Percentiles rank a stretch among this genome's conserved stretches.
Evolutionary conservation across 2,888 invertebrate genomes (phyloP).

Genomic region (Eubasilissa splendida): DNA sequence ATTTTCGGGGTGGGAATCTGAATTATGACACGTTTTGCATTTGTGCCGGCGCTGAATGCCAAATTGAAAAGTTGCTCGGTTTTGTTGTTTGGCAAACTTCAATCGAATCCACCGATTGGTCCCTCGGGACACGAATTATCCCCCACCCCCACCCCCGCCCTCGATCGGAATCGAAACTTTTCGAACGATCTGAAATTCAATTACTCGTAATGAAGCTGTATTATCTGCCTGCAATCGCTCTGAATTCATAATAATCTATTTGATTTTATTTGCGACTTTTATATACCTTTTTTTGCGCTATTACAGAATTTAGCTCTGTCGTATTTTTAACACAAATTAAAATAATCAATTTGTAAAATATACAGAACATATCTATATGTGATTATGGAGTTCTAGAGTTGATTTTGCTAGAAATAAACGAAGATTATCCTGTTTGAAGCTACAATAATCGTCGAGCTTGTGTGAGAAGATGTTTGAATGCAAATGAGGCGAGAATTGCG

Average conservation of each 20-base stretch:
- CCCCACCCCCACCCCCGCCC: slow-evolving; percentile 10
- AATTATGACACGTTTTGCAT: slow-evolving; percentile 58
- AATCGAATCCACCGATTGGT: slow-evolving; percentile 53
- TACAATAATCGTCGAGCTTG: too few species aligned
- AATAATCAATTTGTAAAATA: too few species aligned
- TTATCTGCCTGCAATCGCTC: slow-evolving; percentile 11
- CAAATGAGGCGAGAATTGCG: too few species aligned
- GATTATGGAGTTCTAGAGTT: too few species aligned
- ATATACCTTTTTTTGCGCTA: too few species aligned
- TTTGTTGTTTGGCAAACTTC: slow-evolving; percentile 50
- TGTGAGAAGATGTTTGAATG: too few species aligned
- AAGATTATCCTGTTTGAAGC: too few species aligned
- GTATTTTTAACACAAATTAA: too few species aligned
- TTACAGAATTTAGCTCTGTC: too few species aligned
- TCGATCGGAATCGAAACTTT: slow-evolving; percentile 23
- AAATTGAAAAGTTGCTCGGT: slow-evolving; percentile 56
- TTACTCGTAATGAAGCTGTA: slow-evolving; percentile 39
- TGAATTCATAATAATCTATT: slow-evolving; percentile 5
- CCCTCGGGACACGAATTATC: slow-evolving; percentile 36
- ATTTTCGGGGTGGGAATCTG: slow-evolving; percentile 8
- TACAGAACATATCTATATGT: too few species aligned
- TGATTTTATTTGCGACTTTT: too few species aligned
- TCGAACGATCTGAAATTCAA: slow-evolving; percentile 34
- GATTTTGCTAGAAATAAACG: too few species aligned
- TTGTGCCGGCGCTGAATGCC: slow-evolving; percentile 50